Evolutionary conservation across 2,113 vertebrate species (phyloP).

Genomic region (Gadus macrocephalus): DNA sequence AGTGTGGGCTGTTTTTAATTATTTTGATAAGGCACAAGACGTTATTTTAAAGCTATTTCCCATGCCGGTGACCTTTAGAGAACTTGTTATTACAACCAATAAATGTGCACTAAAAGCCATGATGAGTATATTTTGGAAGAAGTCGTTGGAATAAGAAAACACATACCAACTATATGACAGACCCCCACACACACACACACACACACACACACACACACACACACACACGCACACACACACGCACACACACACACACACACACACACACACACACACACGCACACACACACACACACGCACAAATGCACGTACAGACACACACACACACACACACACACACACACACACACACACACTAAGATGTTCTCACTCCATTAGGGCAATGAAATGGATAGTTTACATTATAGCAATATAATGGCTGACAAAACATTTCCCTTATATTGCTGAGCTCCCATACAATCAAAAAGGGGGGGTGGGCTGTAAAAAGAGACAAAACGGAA

Average conservation of each 20-base stretch:
- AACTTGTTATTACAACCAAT: no score
- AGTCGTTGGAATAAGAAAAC: neutral
- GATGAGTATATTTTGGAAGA: no score
- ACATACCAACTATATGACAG: neutral
- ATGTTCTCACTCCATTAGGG: slow-evolving; percentile 18
- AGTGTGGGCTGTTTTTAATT: no score
- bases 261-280: neutral
- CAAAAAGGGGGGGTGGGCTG: slow-evolving; percentile 2
- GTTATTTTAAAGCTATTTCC: no score
- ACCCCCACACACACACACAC: neutral
- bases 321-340: slow-evolving; percentile 5
- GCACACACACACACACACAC: neutral
- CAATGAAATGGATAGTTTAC: slow-evolving; percentile 13
- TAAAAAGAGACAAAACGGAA: slow-evolving; percentile 8
- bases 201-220: no score
- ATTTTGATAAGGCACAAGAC: no score
- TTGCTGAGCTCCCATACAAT: slow-evolving; percentile 13
- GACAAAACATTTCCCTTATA: slow-evolving; percentile 36
- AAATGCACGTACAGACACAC: neutral
- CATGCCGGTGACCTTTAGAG: no score
- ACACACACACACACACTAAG: slow-evolving; percentile 5
- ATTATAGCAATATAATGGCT: slow-evolving; percentile 27
- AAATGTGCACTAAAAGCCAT: no score
- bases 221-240: neutral
- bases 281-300: neutral